Conservation (phyloP, 2,888 invertebrate genomes). For the Tolmerus cingulatus region DNA sequence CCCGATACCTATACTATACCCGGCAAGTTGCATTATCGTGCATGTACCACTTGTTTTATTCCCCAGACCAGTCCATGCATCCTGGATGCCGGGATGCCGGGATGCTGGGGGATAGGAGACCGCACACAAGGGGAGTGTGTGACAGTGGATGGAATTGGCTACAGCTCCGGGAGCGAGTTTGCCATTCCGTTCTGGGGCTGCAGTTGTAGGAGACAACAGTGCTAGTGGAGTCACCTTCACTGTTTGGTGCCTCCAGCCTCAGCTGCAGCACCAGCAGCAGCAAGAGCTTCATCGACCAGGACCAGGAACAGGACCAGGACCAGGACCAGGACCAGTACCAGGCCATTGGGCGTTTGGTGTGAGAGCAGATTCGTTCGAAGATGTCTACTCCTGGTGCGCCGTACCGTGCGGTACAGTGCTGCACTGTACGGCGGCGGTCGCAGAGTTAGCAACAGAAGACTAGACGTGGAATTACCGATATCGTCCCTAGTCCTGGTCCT, state of each 20-base stretch:
- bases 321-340: not conserved
- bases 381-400: not conserved
- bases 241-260: not conserved
- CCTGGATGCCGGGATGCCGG: not conserved
- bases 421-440: not conserved
- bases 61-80: slow-evolving; percentile 10
- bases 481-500: not conserved
- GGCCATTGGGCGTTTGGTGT: not conserved
- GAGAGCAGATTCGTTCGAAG: slow-evolving; percentile 13
- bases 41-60: slow-evolving; percentile 41
- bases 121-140: not conserved
- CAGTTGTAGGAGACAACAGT: not conserved
- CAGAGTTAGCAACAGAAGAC: not conserved
- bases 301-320: not conserved
- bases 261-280: not conserved
- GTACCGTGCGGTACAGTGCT: not conserved
- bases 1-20: not conserved
- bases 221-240: not conserved
- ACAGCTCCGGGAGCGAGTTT: not conserved
- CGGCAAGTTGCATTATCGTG: slow-evolving; percentile 41
- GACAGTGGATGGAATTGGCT: not conserved
- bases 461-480: not conserved
- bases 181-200: not conserved
- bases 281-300: not conserved
- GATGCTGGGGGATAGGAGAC: not conserved